Conservation (phyloP, 1,140 invertebrate genomes). For the Bombyx mori region DNA sequence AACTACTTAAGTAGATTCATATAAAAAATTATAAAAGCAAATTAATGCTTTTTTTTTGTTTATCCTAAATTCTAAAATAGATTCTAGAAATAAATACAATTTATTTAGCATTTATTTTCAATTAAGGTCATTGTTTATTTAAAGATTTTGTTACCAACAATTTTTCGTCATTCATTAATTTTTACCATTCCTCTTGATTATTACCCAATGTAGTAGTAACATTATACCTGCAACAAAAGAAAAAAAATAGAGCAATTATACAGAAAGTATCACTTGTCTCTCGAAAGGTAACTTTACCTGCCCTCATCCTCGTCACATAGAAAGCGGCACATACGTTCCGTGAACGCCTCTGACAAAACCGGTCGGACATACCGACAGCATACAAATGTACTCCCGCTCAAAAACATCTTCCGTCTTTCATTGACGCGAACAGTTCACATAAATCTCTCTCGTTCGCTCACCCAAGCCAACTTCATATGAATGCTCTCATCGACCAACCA, state of each 20-base stretch:
- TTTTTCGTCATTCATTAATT: too few relatives aligned
- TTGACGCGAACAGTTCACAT: constrained; percentile 52
- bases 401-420: constrained; percentile 59
- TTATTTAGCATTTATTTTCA: too few relatives aligned
- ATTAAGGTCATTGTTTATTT: too few relatives aligned
- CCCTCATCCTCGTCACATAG: constrained; percentile 42
- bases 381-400: constrained; percentile 55
- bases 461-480: constrained; percentile 48
- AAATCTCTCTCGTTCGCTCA: constrained; percentile 57
- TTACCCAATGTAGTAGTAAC: too few relatives aligned
- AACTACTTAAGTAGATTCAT: too few relatives aligned
- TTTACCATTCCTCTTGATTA: too few relatives aligned
- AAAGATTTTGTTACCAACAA: too few relatives aligned
- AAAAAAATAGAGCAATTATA: constrained; percentile 10
- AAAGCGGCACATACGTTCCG: constrained; percentile 56
- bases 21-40: too few relatives aligned
- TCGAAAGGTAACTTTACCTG: constrained; percentile 52
- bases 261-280: too few relatives aligned
- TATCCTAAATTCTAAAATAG: too few relatives aligned
- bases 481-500: constrained; percentile 41
- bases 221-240: constrained; percentile 52
- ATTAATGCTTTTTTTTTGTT: too few relatives aligned
- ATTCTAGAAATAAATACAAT: too few relatives aligned
- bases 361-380: constrained; percentile 47
- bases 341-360: constrained; percentile 65